A percentile compares a stretch with the other conserved stretches of the same genome.
Conservation (phyloP, 2,888 invertebrate genomes). For the Lysandra coridon region DNA sequence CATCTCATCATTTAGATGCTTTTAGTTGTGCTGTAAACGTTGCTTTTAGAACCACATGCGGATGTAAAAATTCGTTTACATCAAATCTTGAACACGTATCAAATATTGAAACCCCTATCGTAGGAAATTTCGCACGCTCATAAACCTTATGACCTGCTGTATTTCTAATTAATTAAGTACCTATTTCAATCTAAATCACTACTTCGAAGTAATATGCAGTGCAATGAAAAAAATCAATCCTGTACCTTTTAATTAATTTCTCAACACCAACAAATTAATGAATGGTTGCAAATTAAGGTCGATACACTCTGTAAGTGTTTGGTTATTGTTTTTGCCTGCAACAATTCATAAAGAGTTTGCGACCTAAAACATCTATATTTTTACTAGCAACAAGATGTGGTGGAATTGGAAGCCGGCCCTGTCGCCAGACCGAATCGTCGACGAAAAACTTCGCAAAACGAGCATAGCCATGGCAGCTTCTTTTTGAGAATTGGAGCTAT, state of each 20-base stretch:
- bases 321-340: constrained; percentile 5
- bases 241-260: neutral
- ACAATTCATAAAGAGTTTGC: neutral
- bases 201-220: constrained; percentile 6
- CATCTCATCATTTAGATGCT: constrained; percentile 56
- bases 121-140: constrained; percentile 16
- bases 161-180: neutral
- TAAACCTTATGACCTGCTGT: neutral
- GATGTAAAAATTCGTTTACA: neutral
- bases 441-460: constrained; percentile 94
- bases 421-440: constrained; percentile 84
- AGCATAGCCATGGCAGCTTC: constrained; percentile 95
- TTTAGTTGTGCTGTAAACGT: constrained; percentile 49
- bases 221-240: neutral
- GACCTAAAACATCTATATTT: constrained; percentile 31
- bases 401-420: constrained; percentile 85
- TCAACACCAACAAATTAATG: neutral
- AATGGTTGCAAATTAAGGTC: neutral
- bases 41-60: constrained; percentile 27
- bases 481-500: constrained; percentile 96
- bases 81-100: neutral
- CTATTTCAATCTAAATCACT: neutral
- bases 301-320: neutral
- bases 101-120: neutral
- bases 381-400: constrained; percentile 80